A percentile compares a stretch with the other conserved stretches of the same genome.
Conservation (phyloP, 2,888 invertebrate species). For the Abrostola triplasia region DNA sequence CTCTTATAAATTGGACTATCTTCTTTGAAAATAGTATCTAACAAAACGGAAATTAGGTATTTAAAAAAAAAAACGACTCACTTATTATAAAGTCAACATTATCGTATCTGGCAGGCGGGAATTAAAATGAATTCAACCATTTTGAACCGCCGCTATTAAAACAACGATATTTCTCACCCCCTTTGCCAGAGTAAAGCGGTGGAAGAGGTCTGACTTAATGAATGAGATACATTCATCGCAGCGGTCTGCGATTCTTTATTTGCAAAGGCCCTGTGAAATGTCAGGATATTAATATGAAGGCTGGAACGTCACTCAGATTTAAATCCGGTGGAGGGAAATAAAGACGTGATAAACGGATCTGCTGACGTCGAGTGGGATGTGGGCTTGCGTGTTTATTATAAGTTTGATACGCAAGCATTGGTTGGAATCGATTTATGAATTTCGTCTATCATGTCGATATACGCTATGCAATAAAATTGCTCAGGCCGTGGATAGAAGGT, state of each 20-base stretch:
- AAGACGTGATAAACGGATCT: constrained; percentile 33
- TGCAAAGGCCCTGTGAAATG: constrained; percentile 37
- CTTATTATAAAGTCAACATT: constrained; percentile 7
- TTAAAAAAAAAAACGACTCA: neutral
- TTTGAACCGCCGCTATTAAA: constrained; percentile 16
- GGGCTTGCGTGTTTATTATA: constrained; percentile 5
- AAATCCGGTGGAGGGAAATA: constrained; percentile 35
- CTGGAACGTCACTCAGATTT: constrained; percentile 30
- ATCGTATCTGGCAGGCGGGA: neutral
- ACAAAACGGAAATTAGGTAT: too few relatives aligned
- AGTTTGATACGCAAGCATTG: constrained; percentile 16
- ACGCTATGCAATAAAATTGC: too few relatives aligned
- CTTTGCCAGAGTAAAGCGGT: constrained; percentile 13
- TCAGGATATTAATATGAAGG: constrained; percentile 37
- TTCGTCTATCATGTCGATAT: too few relatives aligned
- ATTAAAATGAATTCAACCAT: constrained; percentile 6
- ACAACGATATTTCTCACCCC: constrained; percentile 20
- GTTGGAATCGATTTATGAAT: too few relatives aligned
- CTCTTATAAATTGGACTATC: too few relatives aligned
- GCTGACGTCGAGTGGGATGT: constrained; percentile 13
- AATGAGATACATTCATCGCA: constrained; percentile 34
- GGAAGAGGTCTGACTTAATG: constrained; percentile 31
- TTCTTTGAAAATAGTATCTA: too few relatives aligned
- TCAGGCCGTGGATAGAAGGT: too few relatives aligned
- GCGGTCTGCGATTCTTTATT: constrained; percentile 31